A percentile compares a stretch with the other conserved stretches of the same genome.
Conservation (phyloP, 2,888 invertebrate genomes). For the Sericinus montela region DNA sequence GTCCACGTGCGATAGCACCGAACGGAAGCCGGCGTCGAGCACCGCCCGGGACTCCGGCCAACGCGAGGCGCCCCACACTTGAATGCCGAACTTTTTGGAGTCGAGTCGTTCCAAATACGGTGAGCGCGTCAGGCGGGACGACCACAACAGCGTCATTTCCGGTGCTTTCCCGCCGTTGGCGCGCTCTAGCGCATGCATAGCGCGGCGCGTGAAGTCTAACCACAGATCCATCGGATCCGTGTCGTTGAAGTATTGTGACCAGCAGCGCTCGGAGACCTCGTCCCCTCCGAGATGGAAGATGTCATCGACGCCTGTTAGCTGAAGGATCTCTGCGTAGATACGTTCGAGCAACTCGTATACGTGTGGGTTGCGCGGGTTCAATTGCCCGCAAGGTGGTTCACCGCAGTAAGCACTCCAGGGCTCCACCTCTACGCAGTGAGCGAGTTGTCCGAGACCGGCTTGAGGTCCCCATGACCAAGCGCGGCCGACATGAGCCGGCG, state of each 20-base stretch:
- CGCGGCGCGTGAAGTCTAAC: constrained; percentile 87
- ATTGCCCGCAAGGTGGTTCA: constrained; percentile 92
- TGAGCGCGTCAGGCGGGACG: constrained; percentile 86
- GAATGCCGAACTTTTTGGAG: constrained; percentile 81
- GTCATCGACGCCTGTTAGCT: constrained; percentile 86
- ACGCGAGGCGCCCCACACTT: constrained; percentile 89
- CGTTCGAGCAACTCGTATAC: constrained; percentile 86
- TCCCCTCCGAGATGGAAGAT: constrained; percentile 92
- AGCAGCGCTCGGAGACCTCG: constrained; percentile 90
- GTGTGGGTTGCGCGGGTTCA: constrained; percentile 89
- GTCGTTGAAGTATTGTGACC: constrained; percentile 86
- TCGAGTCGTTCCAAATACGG: constrained; percentile 82
- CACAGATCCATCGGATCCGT: constrained; percentile 88
- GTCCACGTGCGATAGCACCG: constrained; percentile 91
- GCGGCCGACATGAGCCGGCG: constrained; percentile 93
- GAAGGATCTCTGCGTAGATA: constrained; percentile 86
- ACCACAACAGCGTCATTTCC: constrained; percentile 84
- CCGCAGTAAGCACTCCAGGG: constrained; percentile 90
- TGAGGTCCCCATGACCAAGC: constrained; percentile 92
- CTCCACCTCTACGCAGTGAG: constrained; percentile 88
- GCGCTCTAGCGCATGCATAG: constrained; percentile 79
- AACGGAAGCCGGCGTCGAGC: constrained; percentile 86
- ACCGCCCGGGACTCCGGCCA: constrained; percentile 90
- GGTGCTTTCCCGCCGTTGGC: constrained; percentile 81
- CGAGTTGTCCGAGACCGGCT: constrained; percentile 87